A percentile compares a stretch with the other conserved stretches of the same genome.
These are phyloP conservation scores for Ectemnius continuus DNA, from an alignment of 2,888 invertebrate species.

Conservation along the genomic window DNA sequence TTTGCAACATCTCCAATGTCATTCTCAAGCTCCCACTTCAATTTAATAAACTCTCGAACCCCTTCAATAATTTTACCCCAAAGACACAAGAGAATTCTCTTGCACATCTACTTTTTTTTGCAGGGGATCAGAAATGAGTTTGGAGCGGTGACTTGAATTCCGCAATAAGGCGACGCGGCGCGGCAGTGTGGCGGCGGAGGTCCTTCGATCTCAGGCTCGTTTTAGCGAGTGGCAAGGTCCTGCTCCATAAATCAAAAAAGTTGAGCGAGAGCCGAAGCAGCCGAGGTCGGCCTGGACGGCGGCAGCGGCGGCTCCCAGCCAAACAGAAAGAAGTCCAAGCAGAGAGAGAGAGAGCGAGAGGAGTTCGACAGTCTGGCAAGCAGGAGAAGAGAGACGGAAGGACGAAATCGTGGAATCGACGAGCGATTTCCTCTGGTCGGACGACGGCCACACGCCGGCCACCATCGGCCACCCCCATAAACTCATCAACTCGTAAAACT, in stretches of 20 bases:
- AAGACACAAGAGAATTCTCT: too few relatives aligned
- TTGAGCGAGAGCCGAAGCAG: slow-evolving; percentile 9
- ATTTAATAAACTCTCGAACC: too few relatives aligned
- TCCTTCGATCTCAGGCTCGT: slow-evolving; percentile 3
- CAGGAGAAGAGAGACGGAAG: neutral
- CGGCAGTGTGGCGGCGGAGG: neutral
- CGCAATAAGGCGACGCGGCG: neutral
- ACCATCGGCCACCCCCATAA: slow-evolving; percentile 71
- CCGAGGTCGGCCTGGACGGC: slow-evolving; percentile 17
- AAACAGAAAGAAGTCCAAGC: slow-evolving; percentile 4
- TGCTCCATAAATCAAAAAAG: slow-evolving; percentile 45
- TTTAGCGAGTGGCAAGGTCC: slow-evolving; percentile 20
- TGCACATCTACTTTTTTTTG: too few relatives aligned
- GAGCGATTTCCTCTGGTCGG: slow-evolving; percentile 69
- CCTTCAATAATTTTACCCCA: too few relatives aligned
- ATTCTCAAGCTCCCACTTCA: neutral
- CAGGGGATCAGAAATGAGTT: too few relatives aligned
- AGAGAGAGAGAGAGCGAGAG: too few relatives aligned
- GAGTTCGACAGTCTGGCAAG: too few relatives aligned
- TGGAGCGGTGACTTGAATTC: too few relatives aligned
- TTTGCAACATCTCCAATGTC: neutral
- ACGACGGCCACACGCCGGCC: slow-evolving; percentile 74
- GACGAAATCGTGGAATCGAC: slow-evolving; percentile 44
- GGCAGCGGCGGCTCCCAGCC: neutral
- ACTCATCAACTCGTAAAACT: slow-evolving; percentile 71